phyloP scores from a whole-genome alignment of 2,113 vertebrate species.

The Colossoma macropomum region DNA sequence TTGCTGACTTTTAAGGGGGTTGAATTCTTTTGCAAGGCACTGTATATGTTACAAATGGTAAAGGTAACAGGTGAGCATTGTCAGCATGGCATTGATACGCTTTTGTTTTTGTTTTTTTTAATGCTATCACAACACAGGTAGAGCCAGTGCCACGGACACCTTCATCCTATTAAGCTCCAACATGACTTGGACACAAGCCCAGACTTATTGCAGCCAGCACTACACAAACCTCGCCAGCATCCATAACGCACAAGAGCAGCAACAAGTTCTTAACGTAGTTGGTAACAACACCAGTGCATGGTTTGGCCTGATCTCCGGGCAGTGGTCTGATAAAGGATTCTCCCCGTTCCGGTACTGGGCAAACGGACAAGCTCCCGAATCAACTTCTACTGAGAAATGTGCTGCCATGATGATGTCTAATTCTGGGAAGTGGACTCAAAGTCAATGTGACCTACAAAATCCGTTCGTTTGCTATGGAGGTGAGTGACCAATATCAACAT shows the following conservation, averaged over 20 bases:
- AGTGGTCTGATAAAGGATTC: constrained; percentile 6
- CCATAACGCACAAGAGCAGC: not conserved
- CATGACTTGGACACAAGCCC: constrained; percentile 21
- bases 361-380: not conserved
- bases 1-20: too few relatives aligned
- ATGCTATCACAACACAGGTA: not conserved
- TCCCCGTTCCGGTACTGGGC: constrained; percentile 31
- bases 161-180: not conserved
- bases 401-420: not conserved
- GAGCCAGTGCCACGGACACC: not conserved
- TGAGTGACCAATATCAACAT: not conserved
- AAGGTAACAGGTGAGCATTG: too few relatives aligned
- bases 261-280: not conserved
- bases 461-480: constrained; percentile 47
- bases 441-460: not conserved
- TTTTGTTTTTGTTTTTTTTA: not conserved
- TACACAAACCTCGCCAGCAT: constrained; percentile 38
- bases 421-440: constrained; percentile 25
- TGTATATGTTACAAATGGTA: too few relatives aligned
- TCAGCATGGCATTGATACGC: not conserved
- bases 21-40: too few relatives aligned
- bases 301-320: constrained; percentile 35
- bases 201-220: constrained; percentile 34
- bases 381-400: constrained; percentile 4
- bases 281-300: not conserved